These are phyloP conservation scores for Xestia xanthographa DNA, from an alignment of 2,888 invertebrate species.

Conservation along the genomic window DNA sequence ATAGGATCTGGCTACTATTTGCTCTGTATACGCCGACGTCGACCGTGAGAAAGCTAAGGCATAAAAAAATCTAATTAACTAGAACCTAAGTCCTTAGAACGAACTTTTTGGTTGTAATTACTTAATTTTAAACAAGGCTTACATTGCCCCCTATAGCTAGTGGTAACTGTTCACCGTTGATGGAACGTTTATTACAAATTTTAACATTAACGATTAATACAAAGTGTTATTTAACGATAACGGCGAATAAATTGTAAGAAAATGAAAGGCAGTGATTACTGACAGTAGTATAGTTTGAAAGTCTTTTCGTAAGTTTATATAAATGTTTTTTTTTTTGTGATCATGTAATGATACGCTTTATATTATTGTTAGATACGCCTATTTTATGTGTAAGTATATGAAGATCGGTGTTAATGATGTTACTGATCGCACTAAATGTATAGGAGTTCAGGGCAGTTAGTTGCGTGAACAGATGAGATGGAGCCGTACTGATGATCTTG, in stretches of 20 bases:
- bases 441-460: constrained; percentile 37
- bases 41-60: constrained; percentile 73
- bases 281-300: constrained; percentile 80
- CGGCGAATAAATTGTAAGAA: constrained; percentile 80
- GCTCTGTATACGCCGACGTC: constrained; percentile 67
- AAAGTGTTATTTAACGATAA: constrained; percentile 81
- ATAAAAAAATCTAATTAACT: constrained; percentile 80
- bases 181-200: constrained; percentile 88
- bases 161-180: constrained; percentile 91
- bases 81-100: constrained; percentile 90
- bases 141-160: constrained; percentile 83
- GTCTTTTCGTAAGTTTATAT: constrained; percentile 68
- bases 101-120: constrained; percentile 90
- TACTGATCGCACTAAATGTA: constrained; percentile 34
- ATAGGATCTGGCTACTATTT: constrained; percentile 55
- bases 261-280: constrained; percentile 83
- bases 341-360: constrained; percentile 52
- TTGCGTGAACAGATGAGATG: constrained; percentile 45
- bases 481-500: constrained; percentile 27
- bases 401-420: constrained; percentile 44
- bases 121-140: constrained; percentile 85
- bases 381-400: constrained; percentile 48
- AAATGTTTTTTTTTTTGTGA: constrained; percentile 48
- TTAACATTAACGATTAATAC: constrained; percentile 86
- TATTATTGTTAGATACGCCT: constrained; percentile 50